Conservation (phyloP, 35 echinoderm and acorn worm genomes). For the Patiria miniata region DNA sequence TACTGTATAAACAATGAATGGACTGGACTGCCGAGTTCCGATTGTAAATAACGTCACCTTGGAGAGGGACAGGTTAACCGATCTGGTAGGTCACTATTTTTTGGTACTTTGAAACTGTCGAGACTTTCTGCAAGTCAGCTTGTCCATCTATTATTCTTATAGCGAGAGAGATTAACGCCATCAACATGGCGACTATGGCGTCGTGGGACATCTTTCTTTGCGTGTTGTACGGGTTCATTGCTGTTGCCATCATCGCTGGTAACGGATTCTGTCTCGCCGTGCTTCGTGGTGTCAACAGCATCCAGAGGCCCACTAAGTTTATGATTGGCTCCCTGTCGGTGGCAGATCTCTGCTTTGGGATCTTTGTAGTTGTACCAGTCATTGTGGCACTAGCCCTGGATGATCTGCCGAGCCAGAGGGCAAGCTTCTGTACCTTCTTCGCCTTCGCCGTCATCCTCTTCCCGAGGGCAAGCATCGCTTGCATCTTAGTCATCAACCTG, state of each 20-base stretch:
- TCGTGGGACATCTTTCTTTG: background rate
- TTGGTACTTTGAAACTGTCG: too few relatives aligned
- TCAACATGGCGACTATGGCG: background rate
- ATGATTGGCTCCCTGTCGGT: background rate
- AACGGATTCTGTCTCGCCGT: background rate
- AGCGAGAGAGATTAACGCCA: too few relatives aligned
- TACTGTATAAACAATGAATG: too few relatives aligned
- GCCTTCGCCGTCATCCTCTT: background rate
- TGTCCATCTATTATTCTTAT: too few relatives aligned
- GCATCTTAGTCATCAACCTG: constrained; percentile 20
- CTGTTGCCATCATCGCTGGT: background rate
- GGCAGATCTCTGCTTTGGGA: background rate
- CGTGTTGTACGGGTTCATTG: background rate
- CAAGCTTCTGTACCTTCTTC: background rate
- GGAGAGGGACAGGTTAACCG: too few relatives aligned
- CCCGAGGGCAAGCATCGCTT: background rate
- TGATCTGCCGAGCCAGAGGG: background rate
- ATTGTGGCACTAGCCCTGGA: background rate
- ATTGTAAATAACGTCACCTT: too few relatives aligned
- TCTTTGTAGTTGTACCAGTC: background rate
- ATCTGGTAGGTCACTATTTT: too few relatives aligned
- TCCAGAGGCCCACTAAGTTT: background rate
- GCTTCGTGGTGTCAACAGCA: background rate
- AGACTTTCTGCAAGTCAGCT: too few relatives aligned
- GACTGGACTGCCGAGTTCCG: too few relatives aligned